A percentile compares a stretch with the other conserved stretches of the same genome.
Evolutionary conservation across 2,797 vertebrate species (phyloP).

Genomic region (Eutrigla gurnardus): DNA sequence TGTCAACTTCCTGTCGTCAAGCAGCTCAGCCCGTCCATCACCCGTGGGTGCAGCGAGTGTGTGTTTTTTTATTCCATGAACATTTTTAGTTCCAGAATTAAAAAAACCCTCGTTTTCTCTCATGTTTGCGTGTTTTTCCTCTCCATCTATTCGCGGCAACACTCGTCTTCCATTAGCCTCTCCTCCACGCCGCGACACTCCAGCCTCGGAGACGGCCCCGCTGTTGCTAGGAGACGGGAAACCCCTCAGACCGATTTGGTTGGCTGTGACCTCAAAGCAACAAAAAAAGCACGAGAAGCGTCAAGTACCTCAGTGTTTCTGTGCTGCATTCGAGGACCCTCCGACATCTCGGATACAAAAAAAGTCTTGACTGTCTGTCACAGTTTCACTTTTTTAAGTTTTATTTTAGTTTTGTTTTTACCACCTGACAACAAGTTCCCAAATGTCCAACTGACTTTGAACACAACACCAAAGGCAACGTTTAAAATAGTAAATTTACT

Average conservation of each 20-base stretch:
- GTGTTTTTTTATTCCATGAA: not conserved
- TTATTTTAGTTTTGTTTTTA: not conserved
- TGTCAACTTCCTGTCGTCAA: slow-evolving; percentile 1
- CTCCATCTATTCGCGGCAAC: slow-evolving; percentile 18
- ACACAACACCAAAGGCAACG: accelerated
- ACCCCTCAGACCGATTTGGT: slow-evolving; percentile 2
- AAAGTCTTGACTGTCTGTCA: not conserved
- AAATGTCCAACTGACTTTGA: not conserved
- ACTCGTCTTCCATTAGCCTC: slow-evolving; percentile 50
- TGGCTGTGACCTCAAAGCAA: not conserved
- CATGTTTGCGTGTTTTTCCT: not conserved
- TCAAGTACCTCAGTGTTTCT: not conserved
- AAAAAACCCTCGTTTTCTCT: not conserved
- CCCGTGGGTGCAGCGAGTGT: not conserved
- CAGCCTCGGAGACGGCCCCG: not conserved
- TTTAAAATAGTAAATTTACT: not conserved
- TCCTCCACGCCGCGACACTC: slow-evolving; percentile 9
- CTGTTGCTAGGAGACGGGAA: slow-evolving; percentile 64
- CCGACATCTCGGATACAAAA: not conserved
- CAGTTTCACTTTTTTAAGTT: not conserved
- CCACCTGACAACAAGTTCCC: not conserved
- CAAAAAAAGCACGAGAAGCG: slow-evolving; percentile 3
- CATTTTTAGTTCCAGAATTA: not conserved
- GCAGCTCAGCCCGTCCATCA: slow-evolving; percentile 6
- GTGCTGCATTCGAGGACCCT: slow-evolving; percentile 6